Base-by-base conservation (phyloP, 1,140 invertebrate species). In the Lordiphosa clarofinis region DNA sequence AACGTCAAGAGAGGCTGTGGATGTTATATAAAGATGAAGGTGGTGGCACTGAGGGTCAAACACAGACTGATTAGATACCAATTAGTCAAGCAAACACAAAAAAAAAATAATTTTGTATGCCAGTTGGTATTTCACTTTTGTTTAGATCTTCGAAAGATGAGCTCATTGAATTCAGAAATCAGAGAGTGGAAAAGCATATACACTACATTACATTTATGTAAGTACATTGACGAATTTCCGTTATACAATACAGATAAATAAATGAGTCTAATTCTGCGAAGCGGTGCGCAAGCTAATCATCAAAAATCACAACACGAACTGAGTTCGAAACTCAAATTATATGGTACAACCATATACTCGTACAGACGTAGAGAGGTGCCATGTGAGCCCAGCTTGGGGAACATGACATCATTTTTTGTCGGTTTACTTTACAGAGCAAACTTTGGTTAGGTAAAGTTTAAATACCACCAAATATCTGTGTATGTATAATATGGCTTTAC, bases 11-110 rank as follows among this genome's bases (percentile, higher is more conserved):
- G 54, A 42, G 35, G 37, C 47, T 46, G 47, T 36, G 33, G 21
- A 21, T 40, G 56, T 35, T 19, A 5, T 69, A 35, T 67, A 40
- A 12, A 48, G 43, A 38, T 50, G 43, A 24, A 38, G 61, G 48
- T 75, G 67, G 76, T 71, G 76, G 53, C 76, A 44, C 5, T 42
- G 78, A 70, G 72, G 78, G 76, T 84, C 78, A 84, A 58, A 39
- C 49, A 48, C 53, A 38, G 33, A 59, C 36, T 55, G 47, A 69
- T 48, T 76, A 65, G 76, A 82, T 61, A 76, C 56, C 63, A 82
- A 81, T 82, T 75, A 82, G 46, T 9, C n/a, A 24, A 35, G 35
- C 39, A 61, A 56, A 58, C 60, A 46, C 21, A 55, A 35, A 56
- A 10, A 13, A 37, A 36, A 37, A 10, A 19, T 35, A 37, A 37